Conservation (phyloP, 2,797 vertebrate species). For the Chaunax sp. region DNA sequence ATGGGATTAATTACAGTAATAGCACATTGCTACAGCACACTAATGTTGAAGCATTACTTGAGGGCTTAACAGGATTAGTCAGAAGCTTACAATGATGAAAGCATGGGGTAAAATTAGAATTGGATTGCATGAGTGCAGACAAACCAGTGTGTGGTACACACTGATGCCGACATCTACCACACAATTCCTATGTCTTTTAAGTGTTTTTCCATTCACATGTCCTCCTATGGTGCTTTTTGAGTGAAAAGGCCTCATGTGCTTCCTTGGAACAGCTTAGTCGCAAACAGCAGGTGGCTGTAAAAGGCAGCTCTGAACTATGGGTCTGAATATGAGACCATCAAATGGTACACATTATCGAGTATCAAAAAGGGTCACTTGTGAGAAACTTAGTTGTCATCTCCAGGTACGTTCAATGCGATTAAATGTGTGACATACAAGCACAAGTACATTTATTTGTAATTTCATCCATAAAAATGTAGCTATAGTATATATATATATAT, state of each 20-base stretch:
- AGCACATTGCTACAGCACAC: constrained; percentile 4
- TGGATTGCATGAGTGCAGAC: constrained; percentile 8
- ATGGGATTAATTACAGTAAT: constrained; percentile 28
- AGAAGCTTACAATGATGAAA: constrained; percentile 31
- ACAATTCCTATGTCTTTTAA: constrained; percentile 2
- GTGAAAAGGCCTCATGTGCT: not conserved
- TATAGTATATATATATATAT: not conserved
- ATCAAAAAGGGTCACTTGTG: too few species aligned
- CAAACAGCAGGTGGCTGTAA: not conserved
- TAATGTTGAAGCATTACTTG: constrained; percentile 35
- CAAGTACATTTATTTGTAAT: not conserved
- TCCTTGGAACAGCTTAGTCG: not conserved
- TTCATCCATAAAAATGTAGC: not conserved
- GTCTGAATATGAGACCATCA: not conserved
- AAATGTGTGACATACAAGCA: not conserved
- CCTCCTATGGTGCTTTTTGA: not conserved
- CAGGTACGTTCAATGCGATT: not conserved
- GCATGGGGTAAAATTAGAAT: constrained; percentile 47
- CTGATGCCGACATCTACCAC: not conserved
- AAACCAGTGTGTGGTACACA: not conserved
- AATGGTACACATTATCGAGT: not conserved
- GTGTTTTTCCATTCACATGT: not conserved
- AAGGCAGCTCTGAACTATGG: not conserved
- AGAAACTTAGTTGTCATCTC: not conserved
- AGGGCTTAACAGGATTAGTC: constrained; percentile 58